Percentiles rank a stretch among this genome's conserved stretches.
phyloP scores from a whole-genome alignment of 2,888 invertebrate genomes.

The Callinectes sapidus region DNA sequence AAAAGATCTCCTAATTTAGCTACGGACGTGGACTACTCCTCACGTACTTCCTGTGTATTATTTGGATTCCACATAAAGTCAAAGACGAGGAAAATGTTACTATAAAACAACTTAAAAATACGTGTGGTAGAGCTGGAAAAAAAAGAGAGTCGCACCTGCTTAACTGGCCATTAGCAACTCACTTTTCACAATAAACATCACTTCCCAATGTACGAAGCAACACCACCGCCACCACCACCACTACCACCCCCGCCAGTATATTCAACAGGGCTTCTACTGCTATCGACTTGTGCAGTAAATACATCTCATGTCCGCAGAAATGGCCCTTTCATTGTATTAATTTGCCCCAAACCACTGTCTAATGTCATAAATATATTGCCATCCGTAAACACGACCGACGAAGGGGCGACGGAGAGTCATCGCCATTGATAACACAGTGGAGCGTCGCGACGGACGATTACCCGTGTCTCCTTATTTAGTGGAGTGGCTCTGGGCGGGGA shows the following conservation, averaged over 20 bases:
- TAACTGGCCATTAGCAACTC: neutral
- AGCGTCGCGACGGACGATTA: slow-evolving; percentile 40
- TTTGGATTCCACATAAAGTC: neutral
- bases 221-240: neutral
- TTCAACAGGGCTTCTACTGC: neutral
- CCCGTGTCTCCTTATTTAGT: slow-evolving; percentile 45
- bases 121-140: neutral
- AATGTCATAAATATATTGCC: slow-evolving; percentile 26
- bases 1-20: neutral
- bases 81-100: neutral
- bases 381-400: slow-evolving; percentile 28
- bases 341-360: slow-evolving; percentile 23
- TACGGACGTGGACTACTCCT: neutral
- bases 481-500: slow-evolving; percentile 37
- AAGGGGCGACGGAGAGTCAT: slow-evolving; percentile 33
- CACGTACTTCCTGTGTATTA: slow-evolving; percentile 4
- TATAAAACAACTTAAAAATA: neutral
- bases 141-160: neutral
- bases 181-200: slow-evolving; percentile 7
- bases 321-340: slow-evolving; percentile 26
- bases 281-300: slow-evolving; percentile 11
- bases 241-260: neutral
- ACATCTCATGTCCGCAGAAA: slow-evolving; percentile 8
- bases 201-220: neutral
- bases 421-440: slow-evolving; percentile 36